Evolutionary conservation across 2,888 invertebrate genomes (phyloP).

Genomic region (Andrena flavipes): DNA sequence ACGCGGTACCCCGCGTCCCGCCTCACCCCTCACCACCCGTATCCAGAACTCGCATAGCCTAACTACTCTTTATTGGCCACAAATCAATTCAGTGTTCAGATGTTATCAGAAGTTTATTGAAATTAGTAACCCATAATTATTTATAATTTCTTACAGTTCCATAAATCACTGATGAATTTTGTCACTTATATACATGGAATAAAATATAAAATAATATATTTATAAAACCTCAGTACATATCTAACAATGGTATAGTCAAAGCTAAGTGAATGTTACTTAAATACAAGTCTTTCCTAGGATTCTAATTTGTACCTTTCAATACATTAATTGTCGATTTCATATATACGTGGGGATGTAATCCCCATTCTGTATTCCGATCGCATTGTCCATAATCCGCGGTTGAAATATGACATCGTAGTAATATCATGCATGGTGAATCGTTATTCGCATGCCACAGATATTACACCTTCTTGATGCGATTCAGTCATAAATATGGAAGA

Average conservation of each 20-base stretch:
- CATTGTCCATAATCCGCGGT: slow-evolving; percentile 40
- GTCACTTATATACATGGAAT: too few relatives aligned
- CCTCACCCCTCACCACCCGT: too few relatives aligned
- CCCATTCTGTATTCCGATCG: slow-evolving; percentile 36
- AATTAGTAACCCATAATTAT: too few relatives aligned
- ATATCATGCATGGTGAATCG: slow-evolving; percentile 50
- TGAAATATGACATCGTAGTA: slow-evolving; percentile 48
- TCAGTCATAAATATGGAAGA: slow-evolving; percentile 16
- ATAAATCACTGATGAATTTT: too few relatives aligned
- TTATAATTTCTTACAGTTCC: too few relatives aligned
- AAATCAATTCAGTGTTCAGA: too few relatives aligned
- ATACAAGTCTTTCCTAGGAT: not conserved
- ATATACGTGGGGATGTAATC: not conserved
- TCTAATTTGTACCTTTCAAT: not conserved
- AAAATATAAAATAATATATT: too few relatives aligned
- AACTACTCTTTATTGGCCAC: too few relatives aligned
- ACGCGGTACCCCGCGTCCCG: too few relatives aligned
- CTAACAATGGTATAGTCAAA: not conserved
- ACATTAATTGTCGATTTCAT: not conserved
- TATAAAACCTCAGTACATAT: too few relatives aligned
- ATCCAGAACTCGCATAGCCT: too few relatives aligned
- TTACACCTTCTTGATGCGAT: slow-evolving; percentile 18
- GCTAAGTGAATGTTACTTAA: not conserved
- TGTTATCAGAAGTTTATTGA: too few relatives aligned
- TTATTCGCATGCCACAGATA: slow-evolving; percentile 44